A percentile compares a stretch with the other conserved stretches of the same genome.
These are phyloP conservation scores for Salvelinus namaycush DNA, from an alignment of 2,113 vertebrate species.

Conservation along the genomic window DNA sequence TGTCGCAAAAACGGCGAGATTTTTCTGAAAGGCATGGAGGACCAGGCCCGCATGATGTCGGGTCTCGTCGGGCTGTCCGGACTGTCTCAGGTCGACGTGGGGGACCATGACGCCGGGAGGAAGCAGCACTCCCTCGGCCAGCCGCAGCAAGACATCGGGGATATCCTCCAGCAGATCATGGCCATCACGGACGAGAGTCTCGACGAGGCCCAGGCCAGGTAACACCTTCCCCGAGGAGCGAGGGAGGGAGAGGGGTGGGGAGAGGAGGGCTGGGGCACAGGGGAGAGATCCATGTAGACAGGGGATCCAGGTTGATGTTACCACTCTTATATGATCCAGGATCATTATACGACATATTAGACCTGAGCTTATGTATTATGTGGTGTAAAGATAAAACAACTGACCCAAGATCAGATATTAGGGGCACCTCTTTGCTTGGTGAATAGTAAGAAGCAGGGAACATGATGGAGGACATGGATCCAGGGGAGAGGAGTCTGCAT, in stretches of 20 bases:
- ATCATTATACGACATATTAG: too few relatives aligned
- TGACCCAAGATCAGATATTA: neutral
- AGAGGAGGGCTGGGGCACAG: neutral
- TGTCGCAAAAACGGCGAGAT: slow-evolving; percentile 36
- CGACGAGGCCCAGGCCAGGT: slow-evolving; percentile 84
- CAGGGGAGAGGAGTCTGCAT: neutral
- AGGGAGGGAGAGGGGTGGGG: neutral
- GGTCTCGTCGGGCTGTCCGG: slow-evolving; percentile 43
- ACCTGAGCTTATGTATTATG: too few relatives aligned
- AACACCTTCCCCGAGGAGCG: slow-evolving; percentile 18
- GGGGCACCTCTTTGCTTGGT: too few relatives aligned
- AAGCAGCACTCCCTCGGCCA: slow-evolving; percentile 62
- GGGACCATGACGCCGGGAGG: slow-evolving; percentile 59
- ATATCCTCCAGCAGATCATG: slow-evolving; percentile 86
- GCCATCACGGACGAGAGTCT: slow-evolving; percentile 83
- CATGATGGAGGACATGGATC: neutral
- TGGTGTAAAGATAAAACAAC: too few relatives aligned
- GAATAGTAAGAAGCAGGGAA: neutral
- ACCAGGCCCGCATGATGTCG: slow-evolving; percentile 65
- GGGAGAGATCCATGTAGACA: neutral
- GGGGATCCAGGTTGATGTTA: too few relatives aligned
- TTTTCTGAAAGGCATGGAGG: slow-evolving; percentile 64
- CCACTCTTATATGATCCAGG: too few relatives aligned
- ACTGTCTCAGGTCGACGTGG: slow-evolving; percentile 51
- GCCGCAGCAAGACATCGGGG: slow-evolving; percentile 74